Evolutionary conservation across 2,797 vertebrate genomes (phyloP), one percentile per base, ranked within the genome.

Genomic region (Alauda arvensis): DNA sequence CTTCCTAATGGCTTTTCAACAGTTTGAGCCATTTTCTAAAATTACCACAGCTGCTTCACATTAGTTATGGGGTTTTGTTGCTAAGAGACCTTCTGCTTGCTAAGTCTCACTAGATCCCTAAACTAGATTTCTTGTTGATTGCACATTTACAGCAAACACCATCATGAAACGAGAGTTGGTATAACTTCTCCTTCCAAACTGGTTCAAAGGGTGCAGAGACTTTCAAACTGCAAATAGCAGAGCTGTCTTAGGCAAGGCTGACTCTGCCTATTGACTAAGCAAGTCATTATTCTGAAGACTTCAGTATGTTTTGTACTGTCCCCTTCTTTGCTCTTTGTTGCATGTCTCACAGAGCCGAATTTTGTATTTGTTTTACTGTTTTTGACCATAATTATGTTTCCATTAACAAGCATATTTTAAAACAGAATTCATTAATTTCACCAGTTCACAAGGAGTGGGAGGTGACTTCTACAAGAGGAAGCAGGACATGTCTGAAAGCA

Each of bases 1-100:
- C 88, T 96, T 96, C 95, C 89, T 97, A 97, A 96, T 96, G 94
- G 94, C 95, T 97, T 97, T 97, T 97, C 97, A 97, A 96, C 97
- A 96, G 97, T 97, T 96, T 93, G 89, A 95, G 76, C 93, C 82
- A 91, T 97, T 97, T 96, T 96, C 95, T 95, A 90, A 96, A 97
- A 96, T 96, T 96, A 75, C 94, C 92, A 89, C 97, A 97, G 96
- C 97, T 97, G 96, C 96, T 97, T 97, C 92, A 83, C 87, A 97
- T 97, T 97, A 97, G 94, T 65, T 77, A 85, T 72, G 85, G 88
- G 84, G 66, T 93, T 96, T 95, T 94, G 94, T 95, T 96, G 94
- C 91, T 95, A 95, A 95, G 96, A 93, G 88, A 91, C 72, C 61
- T 93, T 95, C 91, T 95, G 90, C 88, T 95, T 95, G 75, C 93